Evolutionary conservation across 2,113 vertebrate genomes (phyloP).

Genomic region (Thryonomys swinderianus): DNA sequence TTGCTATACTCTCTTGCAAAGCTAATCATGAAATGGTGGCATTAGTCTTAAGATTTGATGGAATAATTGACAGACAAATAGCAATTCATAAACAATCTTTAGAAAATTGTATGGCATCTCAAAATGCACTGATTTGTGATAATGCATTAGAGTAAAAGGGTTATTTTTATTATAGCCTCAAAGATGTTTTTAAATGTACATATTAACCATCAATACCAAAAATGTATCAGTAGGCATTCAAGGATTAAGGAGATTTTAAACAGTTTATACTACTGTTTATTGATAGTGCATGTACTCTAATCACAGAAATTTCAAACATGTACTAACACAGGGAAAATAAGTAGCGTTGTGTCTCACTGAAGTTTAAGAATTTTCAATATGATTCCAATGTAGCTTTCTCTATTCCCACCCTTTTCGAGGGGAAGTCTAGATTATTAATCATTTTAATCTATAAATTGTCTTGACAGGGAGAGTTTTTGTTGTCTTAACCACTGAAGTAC

Average conservation of each 20-base stretch:
- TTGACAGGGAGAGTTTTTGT: background rate
- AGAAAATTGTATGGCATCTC: background rate
- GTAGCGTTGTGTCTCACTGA: background rate
- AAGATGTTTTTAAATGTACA: constrained; percentile 21
- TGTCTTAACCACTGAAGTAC: background rate
- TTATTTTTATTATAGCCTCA: background rate
- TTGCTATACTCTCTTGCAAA: background rate
- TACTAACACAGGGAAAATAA: background rate
- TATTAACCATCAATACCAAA: background rate
- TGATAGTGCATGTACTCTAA: background rate
- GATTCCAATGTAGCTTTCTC: background rate
- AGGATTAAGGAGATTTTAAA: background rate
- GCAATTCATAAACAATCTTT: background rate
- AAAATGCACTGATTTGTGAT: background rate
- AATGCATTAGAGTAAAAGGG: background rate
- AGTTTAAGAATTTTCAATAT: background rate
- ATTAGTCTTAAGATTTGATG: background rate
- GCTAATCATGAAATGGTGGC: background rate
- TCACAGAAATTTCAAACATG: background rate
- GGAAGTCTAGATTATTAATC: background rate
- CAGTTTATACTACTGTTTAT: background rate
- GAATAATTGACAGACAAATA: background rate
- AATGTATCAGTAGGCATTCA: background rate
- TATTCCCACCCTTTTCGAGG: background rate
- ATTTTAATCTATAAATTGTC: background rate